Base-by-base conservation (phyloP, 2,113 vertebrate genomes). In the Ailuropoda melanoleuca region DNA sequence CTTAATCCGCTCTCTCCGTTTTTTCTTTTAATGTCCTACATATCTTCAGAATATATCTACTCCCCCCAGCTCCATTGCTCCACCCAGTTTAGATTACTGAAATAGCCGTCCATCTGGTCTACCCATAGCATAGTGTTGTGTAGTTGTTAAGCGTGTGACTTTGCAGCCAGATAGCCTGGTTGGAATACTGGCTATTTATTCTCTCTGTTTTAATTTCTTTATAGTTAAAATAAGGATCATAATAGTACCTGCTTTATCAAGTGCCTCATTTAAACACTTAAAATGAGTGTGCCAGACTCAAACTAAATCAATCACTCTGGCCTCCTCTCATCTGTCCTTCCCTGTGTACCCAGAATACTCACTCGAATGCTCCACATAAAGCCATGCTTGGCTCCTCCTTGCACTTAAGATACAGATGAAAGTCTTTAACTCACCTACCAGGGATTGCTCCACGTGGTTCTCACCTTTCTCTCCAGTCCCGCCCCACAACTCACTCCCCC, bases 401-500 rank as follows among this genome's bases (percentile, higher is more conserved):
- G 23, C 8, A 17, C 60, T 43, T 10, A 29, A 15, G 80, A 39
- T 31, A 34, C n/a, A 87, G 46, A 11, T 1, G 8, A n/a, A 11
- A 1, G 26, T 46, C 55, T 83, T 46, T n/a, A 8, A 21, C 23
- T 21, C 1, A 29, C 24, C 48, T 34, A 10, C 21, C 43, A 43
- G 46, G 53, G 24, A 17, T 34, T 39, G 12, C 3, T n/a, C 50
- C 0, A 2, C 1, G 8, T 43, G 11, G 19, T 0, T 12, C 6
- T 62, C 48, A 4, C 56, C 66, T 2, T 1, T 10, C 48, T 46
- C 68, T 8, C 0, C 6, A 82, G 80, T 39, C 31, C 13, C 1
- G 0, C 1, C 5, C 46, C 12, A 4, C 6, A 4, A 7, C 34
- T n/a, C 0, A 1, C 48, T 31, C 23, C 77, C 6, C 37, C 43